Base-by-base conservation (phyloP, 2,797 vertebrate genomes). In the Emys orbicularis region DNA sequence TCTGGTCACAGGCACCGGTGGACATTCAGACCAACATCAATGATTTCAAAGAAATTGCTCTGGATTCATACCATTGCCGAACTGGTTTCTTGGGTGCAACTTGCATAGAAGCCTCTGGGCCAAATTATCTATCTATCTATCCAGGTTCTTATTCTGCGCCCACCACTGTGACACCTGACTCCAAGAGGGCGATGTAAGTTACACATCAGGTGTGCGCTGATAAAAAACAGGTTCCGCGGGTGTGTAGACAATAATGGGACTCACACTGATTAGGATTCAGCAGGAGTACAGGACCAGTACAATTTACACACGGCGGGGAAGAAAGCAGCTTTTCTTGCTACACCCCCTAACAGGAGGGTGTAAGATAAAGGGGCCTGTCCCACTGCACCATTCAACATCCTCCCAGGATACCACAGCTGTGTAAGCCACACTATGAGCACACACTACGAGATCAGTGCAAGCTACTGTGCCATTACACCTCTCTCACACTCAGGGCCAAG, bases 191-290 rank as follows among this genome's bases (percentile, higher is more conserved):
- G 72, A 74, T 86, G 19, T 54, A 37, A 59, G 65, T n/a, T 47
- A 65, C 10, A 49, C 1, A 5, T 41, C 56, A 57, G 49, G 83
- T 41, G 31, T 72, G 90, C 93, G 86, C 34, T 34, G 79, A 86
- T 92, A 83, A 96, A 65, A 94, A 79, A 92, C 13, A 86, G 56
- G 81, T 94, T 93, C 53, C 83, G 52, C 83, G 79, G 90, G 56
- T 47, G 44, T 92, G 52, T 81, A 37, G 18, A 47, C 68, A 89
- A 79, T 84, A 94, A 89, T 0, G 0, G 86, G 89, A 94, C 49
- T 90, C 79, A 68, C 15, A 47, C 44, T 49, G 49, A 27, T 87
- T 68, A 84, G 91, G 81, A 83, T 76, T 81, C 0, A 0, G n/a
- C 86, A 47, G 76, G 15, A 61, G 15, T 34, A 8, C 59, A 61